These are phyloP conservation scores for Brachionus paranguensis DNA, from an alignment of 1,140 invertebrate genomes.

Conservation along the genomic window DNA sequence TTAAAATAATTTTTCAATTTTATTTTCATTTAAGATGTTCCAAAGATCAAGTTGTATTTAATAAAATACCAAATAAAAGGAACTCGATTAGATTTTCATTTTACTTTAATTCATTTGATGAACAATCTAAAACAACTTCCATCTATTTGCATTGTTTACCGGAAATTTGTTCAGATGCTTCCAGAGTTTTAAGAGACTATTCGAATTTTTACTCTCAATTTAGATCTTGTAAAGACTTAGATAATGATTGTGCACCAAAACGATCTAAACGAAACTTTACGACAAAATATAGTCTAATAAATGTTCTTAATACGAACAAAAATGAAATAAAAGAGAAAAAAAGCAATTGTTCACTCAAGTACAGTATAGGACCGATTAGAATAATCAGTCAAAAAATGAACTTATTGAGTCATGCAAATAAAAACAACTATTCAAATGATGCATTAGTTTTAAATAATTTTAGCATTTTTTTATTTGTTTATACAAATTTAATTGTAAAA, in stretches of 20 bases:
- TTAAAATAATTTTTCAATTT: neutral
- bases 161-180: neutral
- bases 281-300: neutral
- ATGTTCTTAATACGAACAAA: neutral
- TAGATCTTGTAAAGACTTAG: neutral
- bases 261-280: neutral
- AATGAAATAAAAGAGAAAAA: neutral
- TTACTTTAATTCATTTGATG: neutral
- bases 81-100: neutral
- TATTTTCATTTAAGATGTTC: neutral
- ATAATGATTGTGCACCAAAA: neutral
- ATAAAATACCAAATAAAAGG: neutral
- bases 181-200: neutral
- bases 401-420: too few relatives aligned
- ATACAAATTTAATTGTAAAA: neutral
- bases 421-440: neutral
- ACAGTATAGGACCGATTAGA: neutral
- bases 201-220: neutral
- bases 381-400: neutral
- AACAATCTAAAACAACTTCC: neutral
- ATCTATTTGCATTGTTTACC: neutral
- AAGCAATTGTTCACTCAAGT: neutral
- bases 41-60: neutral
- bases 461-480: neutral
- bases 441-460: neutral